Evolutionary conservation across 2,113 vertebrate genomes (phyloP), one percentile per base, ranked within the genome.

Genomic region (Tapirus terrestris): DNA sequence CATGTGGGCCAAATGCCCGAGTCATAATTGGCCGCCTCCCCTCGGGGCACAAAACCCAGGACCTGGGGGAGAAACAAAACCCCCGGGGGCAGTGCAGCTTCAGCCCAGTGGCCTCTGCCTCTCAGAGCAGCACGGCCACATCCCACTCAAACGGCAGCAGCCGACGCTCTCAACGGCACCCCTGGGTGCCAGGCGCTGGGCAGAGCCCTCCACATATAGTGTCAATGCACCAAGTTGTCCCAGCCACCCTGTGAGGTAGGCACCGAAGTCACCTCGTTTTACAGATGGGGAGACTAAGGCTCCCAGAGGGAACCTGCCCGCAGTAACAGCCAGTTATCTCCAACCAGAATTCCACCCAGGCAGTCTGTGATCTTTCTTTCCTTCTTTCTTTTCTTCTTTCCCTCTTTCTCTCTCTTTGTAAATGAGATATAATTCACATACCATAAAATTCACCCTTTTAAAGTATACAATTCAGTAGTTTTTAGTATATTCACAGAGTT

Each of bases 131-230:
- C 6, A 20, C 2, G 39, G 27, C 93, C 53, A 36, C 8, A 3
- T 48, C 45, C 45, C 21, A 13, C 21, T 17, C 43, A 3, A 29
- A 33, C 11, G 16, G 48, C 5, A 12, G 43, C 8, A 20, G 53
- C 48, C 2, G 23, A 18, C 3, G 12, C 75, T 60, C 92, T 25
- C 12, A 1, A n/a, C 2, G 0, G 8, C 48, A 3, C 48, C 1
- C 0, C 89, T 1, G 27, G 14, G 58, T 10, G 5, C 89, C 76
- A 20, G 27, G 7, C 1, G 0, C 89, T 14, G 31, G 80, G 72
- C 72, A n/a, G 33, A 73, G 72, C 77, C 48, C 67, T 60, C 29
- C 48, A 8, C 25, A 1, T 0, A 16, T 3, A 6, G 58, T 3
- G 29, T 10, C 29, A 18, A 11, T 8, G 25, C 60, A 12, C 21